Percentiles rank a stretch among this genome's conserved stretches.
Evolutionary conservation across 2,888 invertebrate species (phyloP).

Genomic region (Cheilosia urbana): DNA sequence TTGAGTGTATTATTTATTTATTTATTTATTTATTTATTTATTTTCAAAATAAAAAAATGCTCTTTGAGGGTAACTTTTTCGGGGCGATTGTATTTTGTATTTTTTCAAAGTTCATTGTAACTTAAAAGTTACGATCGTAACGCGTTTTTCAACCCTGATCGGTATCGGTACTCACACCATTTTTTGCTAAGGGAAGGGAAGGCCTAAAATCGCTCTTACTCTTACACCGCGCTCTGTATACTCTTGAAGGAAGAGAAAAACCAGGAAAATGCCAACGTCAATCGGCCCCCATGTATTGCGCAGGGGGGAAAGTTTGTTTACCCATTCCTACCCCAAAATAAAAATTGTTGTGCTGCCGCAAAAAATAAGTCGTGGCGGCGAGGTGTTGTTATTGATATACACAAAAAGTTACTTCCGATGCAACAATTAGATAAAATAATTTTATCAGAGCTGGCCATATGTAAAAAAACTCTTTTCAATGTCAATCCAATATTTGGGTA

Average conservation of each 20-base stretch:
- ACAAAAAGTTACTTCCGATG: neutral
- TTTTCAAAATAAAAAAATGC: no score
- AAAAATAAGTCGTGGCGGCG: constrained; percentile 6
- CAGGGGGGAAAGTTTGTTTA: neutral
- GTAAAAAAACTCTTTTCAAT: neutral
- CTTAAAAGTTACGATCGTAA: no score
- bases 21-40: no score
- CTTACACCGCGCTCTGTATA: neutral
- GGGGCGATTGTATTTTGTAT: no score
- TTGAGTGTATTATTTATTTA: no score
- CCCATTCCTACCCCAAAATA: constrained; percentile 29
- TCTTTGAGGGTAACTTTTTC: no score
- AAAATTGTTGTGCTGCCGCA: constrained; percentile 30
- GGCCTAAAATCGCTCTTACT: constrained; percentile 6
- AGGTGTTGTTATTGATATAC: neutral
- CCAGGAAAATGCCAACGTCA: constrained; percentile 30
- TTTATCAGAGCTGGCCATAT: no score
- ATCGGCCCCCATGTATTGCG: neutral
- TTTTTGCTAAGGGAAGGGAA: constrained; percentile 56
- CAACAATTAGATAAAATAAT: constrained; percentile 8
- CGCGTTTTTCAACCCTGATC: no score
- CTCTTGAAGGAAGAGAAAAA: constrained; percentile 12
- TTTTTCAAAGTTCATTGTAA: no score
- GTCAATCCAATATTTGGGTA: neutral
- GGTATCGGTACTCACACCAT: constrained; percentile 23